phyloP scores from a whole-genome alignment of 2,113 vertebrate genomes.

The Bubo scandiacus region DNA sequence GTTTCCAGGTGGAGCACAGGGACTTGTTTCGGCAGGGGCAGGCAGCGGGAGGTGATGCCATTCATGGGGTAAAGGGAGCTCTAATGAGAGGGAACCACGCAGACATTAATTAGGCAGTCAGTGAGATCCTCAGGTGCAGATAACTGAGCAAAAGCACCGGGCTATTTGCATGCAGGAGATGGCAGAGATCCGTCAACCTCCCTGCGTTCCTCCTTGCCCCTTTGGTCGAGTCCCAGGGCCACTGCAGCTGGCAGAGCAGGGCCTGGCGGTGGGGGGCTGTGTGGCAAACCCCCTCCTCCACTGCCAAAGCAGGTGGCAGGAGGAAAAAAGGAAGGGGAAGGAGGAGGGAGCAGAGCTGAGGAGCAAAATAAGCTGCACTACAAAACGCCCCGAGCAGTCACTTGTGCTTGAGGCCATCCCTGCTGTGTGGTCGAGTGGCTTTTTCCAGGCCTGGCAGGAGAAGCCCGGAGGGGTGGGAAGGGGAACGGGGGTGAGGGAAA shows the following conservation, averaged over 20 bases:
- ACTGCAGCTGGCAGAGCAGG: not conserved
- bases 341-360: not conserved
- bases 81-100: not conserved
- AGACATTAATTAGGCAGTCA: not conserved
- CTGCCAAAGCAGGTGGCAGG: not conserved
- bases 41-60: not conserved
- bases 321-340: not conserved
- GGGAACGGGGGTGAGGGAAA: not conserved
- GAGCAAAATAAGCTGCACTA: not conserved
- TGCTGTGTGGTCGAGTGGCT: constrained; percentile 7
- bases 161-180: not conserved
- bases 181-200: not conserved
- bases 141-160: not conserved
- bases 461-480: not conserved
- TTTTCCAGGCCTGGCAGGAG: constrained; percentile 32
- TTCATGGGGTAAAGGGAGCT: not conserved
- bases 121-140: not conserved
- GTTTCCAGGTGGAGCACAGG: not conserved
- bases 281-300: not conserved
- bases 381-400: not conserved
- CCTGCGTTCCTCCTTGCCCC: accelerated
- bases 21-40: not conserved
- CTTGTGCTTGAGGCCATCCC: constrained; percentile 32
- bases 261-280: not conserved
- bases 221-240: not conserved